Base-by-base conservation (phyloP, 2,888 invertebrate genomes). In the Proisotoma minuta region DNA sequence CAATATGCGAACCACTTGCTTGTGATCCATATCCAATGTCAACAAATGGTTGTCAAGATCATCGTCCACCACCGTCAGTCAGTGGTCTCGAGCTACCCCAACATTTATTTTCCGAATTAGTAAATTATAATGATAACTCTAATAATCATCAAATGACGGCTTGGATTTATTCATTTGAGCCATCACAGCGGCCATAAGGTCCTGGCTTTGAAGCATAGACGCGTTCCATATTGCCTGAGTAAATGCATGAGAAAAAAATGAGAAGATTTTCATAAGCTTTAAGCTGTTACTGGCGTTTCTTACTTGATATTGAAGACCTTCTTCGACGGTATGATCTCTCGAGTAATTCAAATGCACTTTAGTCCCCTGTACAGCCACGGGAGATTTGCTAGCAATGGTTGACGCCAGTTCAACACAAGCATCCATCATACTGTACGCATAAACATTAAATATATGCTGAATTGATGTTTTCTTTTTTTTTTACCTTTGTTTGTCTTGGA, bases 281-380 rank as follows among this genome's bases (percentile, higher is more conserved):
- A n/a, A n/a, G n/a, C n/a, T n/a, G n/a, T n/a, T n/a, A n/a, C n/a
- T n/a, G n/a, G n/a, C 8, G 63, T 66, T 82, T 24, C n/a, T 88
- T 80, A 95, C 95, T 78, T 95, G 87, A 75, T 91, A 91, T 73
- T 92, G 85, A n/a, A 98, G 79, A 12, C 95, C 91, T 60, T 94
- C 89, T 69, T 88, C 84, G 18, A 89, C 90, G 0, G 88, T 81
- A 75, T 95, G 91, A 77, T 94, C 93, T 74, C 93, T 83, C 0
- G 95, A 88, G 78, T 89, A 96, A 10, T 91, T 83, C 24, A 98
- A 76, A 74, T 84, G 88, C 59, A 84, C 80, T 77, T 99, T 99
- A 0, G 92, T 89, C 2, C 87, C 87, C 77, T 98, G 97, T 0
- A 98, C 88, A 0, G 97, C 98, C 3, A 98, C 87, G 0, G 98